Evolutionary conservation across 2,113 vertebrate genomes (phyloP), one percentile per base, ranked within the genome.

Genomic region (Odontophorus gujanensis): DNA sequence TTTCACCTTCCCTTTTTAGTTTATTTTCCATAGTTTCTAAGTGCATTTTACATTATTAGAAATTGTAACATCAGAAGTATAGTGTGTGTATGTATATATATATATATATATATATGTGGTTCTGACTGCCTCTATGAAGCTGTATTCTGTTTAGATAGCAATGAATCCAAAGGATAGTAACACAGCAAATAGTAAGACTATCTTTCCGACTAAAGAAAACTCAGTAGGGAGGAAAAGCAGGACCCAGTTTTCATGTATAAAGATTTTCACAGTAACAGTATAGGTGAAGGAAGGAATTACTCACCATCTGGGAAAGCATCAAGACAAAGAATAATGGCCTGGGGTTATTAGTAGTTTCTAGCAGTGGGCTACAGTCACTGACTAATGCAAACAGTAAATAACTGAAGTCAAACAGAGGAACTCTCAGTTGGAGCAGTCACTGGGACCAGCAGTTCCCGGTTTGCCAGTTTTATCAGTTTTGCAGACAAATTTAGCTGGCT

Each of bases 211-310:
- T 81, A 72, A 61, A 90, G 77, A 79, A 93, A 68, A 53, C 61
- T 78, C 73, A 65, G 77, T 65, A 67, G 77, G 66, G 66, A 81
- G n/a, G 66, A 95, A 93, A 36, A 40, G 92, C 62, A 93, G 48
- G 43, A 93, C 58, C 10, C 15, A 43, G 48, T 93, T 94, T 84
- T 68, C 30, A 43, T 75, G 40, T 84, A 65, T 86, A 90, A 95
- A 93, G 65, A 69, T 74, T 88, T 83, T 78, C 68, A 84, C 62
- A 81, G 69, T 92, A 75, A 84, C 71, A 79, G 53, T 68, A 71
- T 75, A 81, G 86, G 78, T 89, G 81, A 87, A 88, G 68, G 42
- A 90, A 81, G 48, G 66, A 90, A 76, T 96, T 95, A 79, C 87
- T 92, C 61, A 78, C 61, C 61, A 20, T 76, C 73, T 92, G 43